Percentiles rank a stretch among this genome's conserved stretches.
phyloP scores from a whole-genome alignment of 2,113 vertebrate genomes.

The Oophaga pumilio region DNA sequence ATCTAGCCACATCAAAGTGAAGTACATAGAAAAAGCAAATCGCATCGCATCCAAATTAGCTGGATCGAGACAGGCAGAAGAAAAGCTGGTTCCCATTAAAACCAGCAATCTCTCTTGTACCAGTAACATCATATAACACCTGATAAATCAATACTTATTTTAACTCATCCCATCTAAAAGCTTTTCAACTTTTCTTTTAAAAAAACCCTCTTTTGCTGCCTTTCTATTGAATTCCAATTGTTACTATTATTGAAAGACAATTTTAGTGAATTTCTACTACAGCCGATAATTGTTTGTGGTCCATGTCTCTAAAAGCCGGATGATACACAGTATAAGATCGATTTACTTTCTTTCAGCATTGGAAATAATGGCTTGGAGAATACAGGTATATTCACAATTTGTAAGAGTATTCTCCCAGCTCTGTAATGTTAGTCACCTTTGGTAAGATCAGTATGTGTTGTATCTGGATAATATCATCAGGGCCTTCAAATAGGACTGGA shows the following conservation, averaged over 20 bases:
- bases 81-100: constrained; percentile 20
- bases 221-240: constrained; percentile 29
- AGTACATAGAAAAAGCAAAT: constrained; percentile 42
- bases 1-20: constrained; percentile 36
- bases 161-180: not conserved
- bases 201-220: not conserved
- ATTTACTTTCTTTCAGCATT: not conserved
- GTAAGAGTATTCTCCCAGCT: not conserved
- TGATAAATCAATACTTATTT: constrained; percentile 49
- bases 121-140: constrained; percentile 18
- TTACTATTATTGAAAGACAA: not conserved
- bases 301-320: not conserved
- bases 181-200: not conserved
- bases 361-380: not conserved
- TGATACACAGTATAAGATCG: not conserved
- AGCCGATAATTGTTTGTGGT: constrained; percentile 1
- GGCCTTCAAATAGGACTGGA: not conserved
- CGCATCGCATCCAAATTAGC: constrained; percentile 34
- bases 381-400: not conserved
- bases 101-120: constrained; percentile 2
- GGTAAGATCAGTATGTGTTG: no score
- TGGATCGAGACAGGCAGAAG: constrained; percentile 17
- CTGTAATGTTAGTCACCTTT: not conserved
- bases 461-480: not conserved
- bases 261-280: not conserved